phyloP scores from a whole-genome alignment of 2,888 invertebrate species.

The Drosophila nr. perissopoda region DNA sequence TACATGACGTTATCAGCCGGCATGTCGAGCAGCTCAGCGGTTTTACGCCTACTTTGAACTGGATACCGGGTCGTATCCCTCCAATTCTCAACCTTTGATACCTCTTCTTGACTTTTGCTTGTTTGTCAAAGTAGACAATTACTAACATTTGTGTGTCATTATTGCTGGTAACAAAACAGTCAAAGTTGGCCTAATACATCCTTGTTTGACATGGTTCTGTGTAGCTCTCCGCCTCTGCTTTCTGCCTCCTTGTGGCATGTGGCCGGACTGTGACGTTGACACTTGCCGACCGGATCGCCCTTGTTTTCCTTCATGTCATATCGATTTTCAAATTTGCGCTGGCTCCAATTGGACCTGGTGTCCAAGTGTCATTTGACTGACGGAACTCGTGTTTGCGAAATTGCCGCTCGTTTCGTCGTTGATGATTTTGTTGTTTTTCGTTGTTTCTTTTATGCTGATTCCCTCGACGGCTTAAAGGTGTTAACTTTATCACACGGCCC shows the following conservation, averaged over 20 bases:
- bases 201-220: slow-evolving; percentile 33
- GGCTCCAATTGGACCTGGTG: slow-evolving; percentile 67
- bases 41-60: neutral
- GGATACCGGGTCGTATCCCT: slow-evolving; percentile 7
- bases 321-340: slow-evolving; percentile 73
- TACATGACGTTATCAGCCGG: slow-evolving; percentile 46
- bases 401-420: slow-evolving; percentile 30
- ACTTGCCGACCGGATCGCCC: slow-evolving; percentile 50
- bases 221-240: slow-evolving; percentile 9
- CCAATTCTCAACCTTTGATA: slow-evolving; percentile 11
- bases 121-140: slow-evolving; percentile 65
- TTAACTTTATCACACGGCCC: slow-evolving; percentile 70
- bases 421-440: slow-evolving; percentile 21
- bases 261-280: slow-evolving; percentile 49
- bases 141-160: slow-evolving; percentile 60
- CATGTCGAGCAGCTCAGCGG: slow-evolving; percentile 11
- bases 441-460: slow-evolving; percentile 45
- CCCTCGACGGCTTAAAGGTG: slow-evolving; percentile 76
- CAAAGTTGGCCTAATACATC: slow-evolving; percentile 64
- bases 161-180: slow-evolving; percentile 39
- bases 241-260: slow-evolving; percentile 53
- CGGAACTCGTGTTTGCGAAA: slow-evolving; percentile 71
- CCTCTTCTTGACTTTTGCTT: slow-evolving; percentile 15
- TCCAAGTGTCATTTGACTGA: slow-evolving; percentile 72
- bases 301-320: slow-evolving; percentile 74